phyloP scores from a whole-genome alignment of 2,113 vertebrate genomes.

The Pterocles orientalis region DNA sequence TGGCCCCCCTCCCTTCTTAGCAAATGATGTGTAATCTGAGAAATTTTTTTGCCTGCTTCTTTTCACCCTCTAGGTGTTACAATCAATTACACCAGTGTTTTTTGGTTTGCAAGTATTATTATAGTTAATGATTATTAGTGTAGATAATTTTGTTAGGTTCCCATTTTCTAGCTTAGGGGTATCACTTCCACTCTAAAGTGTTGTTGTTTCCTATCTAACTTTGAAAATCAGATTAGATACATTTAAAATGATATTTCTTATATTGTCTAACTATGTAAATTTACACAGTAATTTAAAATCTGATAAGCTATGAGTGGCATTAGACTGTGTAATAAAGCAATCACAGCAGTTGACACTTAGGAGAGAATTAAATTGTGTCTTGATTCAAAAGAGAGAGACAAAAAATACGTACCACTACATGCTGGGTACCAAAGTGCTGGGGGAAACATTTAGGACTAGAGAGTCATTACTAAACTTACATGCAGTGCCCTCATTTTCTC shows the following conservation, averaged over 20 bases:
- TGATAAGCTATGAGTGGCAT: slow-evolving; percentile 69
- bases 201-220: slow-evolving; percentile 76
- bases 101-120: slow-evolving; percentile 71
- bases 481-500: slow-evolving; percentile 42
- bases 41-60: background rate
- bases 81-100: slow-evolving; percentile 73
- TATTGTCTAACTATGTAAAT: slow-evolving; percentile 67
- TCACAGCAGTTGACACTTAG: slow-evolving; percentile 58
- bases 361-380: slow-evolving; percentile 47
- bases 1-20: background rate
- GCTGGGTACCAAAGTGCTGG: background rate
- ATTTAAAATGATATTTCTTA: slow-evolving; percentile 66
- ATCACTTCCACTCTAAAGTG: slow-evolving; percentile 68
- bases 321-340: slow-evolving; percentile 69
- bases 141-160: slow-evolving; percentile 71
- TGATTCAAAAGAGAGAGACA: slow-evolving; percentile 4
- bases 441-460: background rate
- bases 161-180: slow-evolving; percentile 62
- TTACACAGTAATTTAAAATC: slow-evolving; percentile 77
- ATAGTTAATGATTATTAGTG: slow-evolving; percentile 69
- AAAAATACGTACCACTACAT: background rate
- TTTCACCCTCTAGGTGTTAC: slow-evolving; percentile 60
- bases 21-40: slow-evolving; percentile 10
- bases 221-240: slow-evolving; percentile 75
- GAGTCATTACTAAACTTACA: slow-evolving; percentile 59